Evolutionary conservation across 64 coral and sea anemone genomes (phyloP).

Genomic region (Dendronephthya gigantea): DNA sequence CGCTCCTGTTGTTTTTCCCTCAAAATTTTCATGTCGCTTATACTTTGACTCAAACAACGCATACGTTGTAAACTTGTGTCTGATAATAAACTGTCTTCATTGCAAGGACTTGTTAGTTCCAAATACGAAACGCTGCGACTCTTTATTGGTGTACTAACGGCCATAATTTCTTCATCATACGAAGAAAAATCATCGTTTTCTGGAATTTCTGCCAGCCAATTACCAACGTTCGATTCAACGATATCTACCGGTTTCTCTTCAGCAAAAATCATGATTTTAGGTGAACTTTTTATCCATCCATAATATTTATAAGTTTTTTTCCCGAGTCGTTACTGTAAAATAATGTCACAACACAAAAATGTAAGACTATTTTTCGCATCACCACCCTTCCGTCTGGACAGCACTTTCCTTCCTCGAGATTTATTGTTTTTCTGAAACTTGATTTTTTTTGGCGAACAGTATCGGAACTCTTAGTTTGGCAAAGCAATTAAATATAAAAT

Average conservation of each 20-base stretch:
- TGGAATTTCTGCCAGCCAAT: background rate
- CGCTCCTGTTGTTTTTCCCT: background rate
- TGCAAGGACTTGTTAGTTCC: background rate
- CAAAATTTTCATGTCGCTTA: background rate
- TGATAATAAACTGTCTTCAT: background rate
- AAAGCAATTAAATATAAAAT: too few relatives aligned
- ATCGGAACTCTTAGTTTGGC: too few relatives aligned
- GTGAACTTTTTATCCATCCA: background rate
- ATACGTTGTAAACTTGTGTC: background rate
- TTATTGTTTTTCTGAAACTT: background rate
- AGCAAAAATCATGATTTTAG: background rate
- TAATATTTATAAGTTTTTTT: background rate
- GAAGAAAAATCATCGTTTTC: background rate
- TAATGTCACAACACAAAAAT: background rate
- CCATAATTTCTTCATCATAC: background rate
- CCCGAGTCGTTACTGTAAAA: background rate
- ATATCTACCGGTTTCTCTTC: background rate
- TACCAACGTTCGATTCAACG: background rate
- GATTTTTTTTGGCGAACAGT: background rate
- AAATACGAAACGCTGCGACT: background rate
- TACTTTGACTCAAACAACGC: slow-evolving; percentile 6
- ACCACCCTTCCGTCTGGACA: background rate
- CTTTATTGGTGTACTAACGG: background rate
- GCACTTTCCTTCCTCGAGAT: background rate
- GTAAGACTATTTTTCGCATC: background rate